Base-by-base conservation (phyloP, 2,113 vertebrate species). In the Emydura subglobosa region DNA sequence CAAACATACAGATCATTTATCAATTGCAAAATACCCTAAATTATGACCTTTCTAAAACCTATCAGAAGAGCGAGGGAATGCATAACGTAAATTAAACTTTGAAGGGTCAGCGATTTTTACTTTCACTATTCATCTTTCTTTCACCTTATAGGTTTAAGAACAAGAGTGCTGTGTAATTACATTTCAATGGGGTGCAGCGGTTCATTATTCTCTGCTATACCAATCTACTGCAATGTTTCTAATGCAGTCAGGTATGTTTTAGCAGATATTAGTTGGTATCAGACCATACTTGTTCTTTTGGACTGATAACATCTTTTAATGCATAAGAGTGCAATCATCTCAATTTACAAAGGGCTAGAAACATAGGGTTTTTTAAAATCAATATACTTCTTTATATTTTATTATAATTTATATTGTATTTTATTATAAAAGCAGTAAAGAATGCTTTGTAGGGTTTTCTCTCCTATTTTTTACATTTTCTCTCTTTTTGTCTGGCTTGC, bases 1-100 rank as follows among this genome's bases (percentile, higher is more conserved):
- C 98, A 98, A 99, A 98, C 99, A 99, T 98, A 99, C 99, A 99
- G 98, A 99, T 99, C 99, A 99, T 99, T 99, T 99, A 99, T 99
- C 99, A 99, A 99, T 97, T 98, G 98, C 99, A 99, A 99, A 99
- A 99, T 99, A 99, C 99, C 99, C 99, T 99, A 99, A 99, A 99
- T 99, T 99, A 99, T 99, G 99, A 99, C 99, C 99, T 99, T 99
- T 99, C 99, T 99, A 98, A 98, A 99, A 98, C 98, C 99, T 98
- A 98, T 99, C 99, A 99, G 98, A 99, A 99, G 98, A 98, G 98
- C 99, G 98, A 99, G 98, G 97, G 98, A 99, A 99, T 99, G 98
- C 99, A 98, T 98, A 98, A 98, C 98, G 98, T 99, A 99, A 99
- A 99, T 99, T 99, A 99, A 99, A 99, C 99, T 99, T 99, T 99